phyloP scores from a whole-genome alignment of 2,797 vertebrate species.

The Phataginus tricuspis region DNA sequence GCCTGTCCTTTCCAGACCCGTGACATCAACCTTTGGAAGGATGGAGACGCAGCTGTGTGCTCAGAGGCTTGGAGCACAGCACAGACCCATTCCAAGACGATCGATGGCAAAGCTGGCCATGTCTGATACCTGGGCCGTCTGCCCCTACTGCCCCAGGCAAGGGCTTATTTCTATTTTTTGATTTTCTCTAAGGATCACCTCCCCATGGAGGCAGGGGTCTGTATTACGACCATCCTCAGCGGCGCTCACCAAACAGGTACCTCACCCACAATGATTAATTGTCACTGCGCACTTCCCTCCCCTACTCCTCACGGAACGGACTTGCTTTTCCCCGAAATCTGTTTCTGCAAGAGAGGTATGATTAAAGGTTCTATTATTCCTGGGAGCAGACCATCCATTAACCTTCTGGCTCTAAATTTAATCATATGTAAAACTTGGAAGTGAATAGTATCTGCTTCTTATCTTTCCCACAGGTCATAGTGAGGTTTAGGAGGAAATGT shows the following conservation, averaged over 20 bases:
- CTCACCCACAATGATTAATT: rapidly evolving
- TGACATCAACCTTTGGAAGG: not conserved
- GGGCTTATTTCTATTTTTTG: rapidly evolving
- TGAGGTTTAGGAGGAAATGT: not conserved
- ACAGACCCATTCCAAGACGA: not conserved
- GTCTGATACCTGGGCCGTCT: not conserved
- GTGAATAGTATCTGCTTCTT: not conserved
- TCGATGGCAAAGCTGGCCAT: not conserved
- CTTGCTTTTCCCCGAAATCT: not conserved
- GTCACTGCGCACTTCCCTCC: rapidly evolving
- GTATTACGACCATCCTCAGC: rapidly evolving
- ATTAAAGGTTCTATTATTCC: not conserved
- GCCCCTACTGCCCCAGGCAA: rapidly evolving
- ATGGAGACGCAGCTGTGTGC: not conserved
- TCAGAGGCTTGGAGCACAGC: not conserved
- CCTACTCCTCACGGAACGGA: not conserved
- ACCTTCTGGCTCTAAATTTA: not conserved
- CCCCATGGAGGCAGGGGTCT: rapidly evolving
- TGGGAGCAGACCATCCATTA: not conserved
- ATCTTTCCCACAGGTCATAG: not conserved
- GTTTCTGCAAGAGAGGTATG: rapidly evolving
- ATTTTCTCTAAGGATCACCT: not conserved
- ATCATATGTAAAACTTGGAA: not conserved
- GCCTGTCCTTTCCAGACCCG: not conserved
- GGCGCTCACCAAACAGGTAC: rapidly evolving